Conservation (phyloP, 2,113 vertebrate species). For the Xiphophorus hellerii region DNA sequence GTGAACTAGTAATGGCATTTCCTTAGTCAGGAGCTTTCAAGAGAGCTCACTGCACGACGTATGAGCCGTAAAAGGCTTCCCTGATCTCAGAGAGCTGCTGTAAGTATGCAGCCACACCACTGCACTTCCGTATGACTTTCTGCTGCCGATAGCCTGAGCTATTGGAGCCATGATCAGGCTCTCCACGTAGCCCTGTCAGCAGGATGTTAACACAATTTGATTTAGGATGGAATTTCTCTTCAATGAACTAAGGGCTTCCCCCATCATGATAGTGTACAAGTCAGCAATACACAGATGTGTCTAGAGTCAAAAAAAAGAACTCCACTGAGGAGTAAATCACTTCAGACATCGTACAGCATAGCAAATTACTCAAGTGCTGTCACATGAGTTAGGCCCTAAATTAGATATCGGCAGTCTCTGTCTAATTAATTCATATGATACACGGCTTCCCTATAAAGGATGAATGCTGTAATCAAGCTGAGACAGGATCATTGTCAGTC, state of each 20-base stretch:
- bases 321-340: slow-evolving; percentile 47
- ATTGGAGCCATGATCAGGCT: slow-evolving; percentile 53
- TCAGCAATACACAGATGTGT: slow-evolving; percentile 49
- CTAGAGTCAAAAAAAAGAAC: slow-evolving; percentile 12
- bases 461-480: slow-evolving; percentile 45
- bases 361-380: slow-evolving; percentile 34
- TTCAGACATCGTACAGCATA: slow-evolving; percentile 39
- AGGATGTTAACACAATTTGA: slow-evolving; percentile 60
- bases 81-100: slow-evolving; percentile 58
- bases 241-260: slow-evolving; percentile 55
- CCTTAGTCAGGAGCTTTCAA: slow-evolving; percentile 60
- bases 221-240: slow-evolving; percentile 65
- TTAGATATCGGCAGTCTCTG: slow-evolving; percentile 46
- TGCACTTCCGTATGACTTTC: slow-evolving; percentile 52
- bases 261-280: slow-evolving; percentile 50
- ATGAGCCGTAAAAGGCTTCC: slow-evolving; percentile 64
- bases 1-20: slow-evolving; percentile 52
- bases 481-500: slow-evolving; percentile 27
- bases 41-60: slow-evolving; percentile 29
- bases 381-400: slow-evolving; percentile 41
- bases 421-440: slow-evolving; percentile 45
- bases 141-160: slow-evolving; percentile 44
- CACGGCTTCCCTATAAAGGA: slow-evolving; percentile 24
- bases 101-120: slow-evolving; percentile 36
- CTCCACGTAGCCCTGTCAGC: slow-evolving; percentile 53